These are phyloP conservation scores for Gallinago stenura DNA, from an alignment of 2,797 vertebrate genomes.

Conservation along the genomic window DNA sequence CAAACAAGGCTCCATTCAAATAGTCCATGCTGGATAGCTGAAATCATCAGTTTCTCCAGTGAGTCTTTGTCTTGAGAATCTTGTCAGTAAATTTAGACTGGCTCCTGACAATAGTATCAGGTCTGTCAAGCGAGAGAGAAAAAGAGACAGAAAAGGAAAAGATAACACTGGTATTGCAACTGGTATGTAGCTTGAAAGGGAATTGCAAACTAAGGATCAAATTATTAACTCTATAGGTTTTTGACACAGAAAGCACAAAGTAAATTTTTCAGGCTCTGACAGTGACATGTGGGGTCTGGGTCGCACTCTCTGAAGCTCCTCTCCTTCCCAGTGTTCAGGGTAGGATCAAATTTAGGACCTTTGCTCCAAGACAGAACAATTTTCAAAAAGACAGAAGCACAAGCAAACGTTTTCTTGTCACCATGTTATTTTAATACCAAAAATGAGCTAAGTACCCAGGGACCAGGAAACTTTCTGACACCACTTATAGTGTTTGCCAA, in stretches of 20 bases:
- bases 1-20: neutral
- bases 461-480: neutral
- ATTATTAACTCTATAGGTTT: neutral
- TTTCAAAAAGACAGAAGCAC: neutral
- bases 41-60: neutral
- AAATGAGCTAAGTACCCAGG: neutral
- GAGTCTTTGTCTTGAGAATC: neutral
- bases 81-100: neutral
- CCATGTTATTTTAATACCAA: neutral
- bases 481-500: neutral
- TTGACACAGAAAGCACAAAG: neutral
- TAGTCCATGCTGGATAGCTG: neutral
- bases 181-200: neutral
- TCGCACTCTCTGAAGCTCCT: neutral
- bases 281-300: neutral
- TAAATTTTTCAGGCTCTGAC: neutral
- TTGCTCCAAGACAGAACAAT: neutral
- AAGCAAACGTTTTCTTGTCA: constrained; percentile 10
- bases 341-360: neutral
- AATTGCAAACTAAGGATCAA: neutral
- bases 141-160: neutral
- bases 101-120: neutral
- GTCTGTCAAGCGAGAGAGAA: neutral
- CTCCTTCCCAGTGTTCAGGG: neutral
- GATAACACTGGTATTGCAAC: neutral